Evolutionary conservation across 2,113 vertebrate genomes (phyloP), one percentile per base, ranked within the genome.

Genomic region (Morone chrysops): DNA sequence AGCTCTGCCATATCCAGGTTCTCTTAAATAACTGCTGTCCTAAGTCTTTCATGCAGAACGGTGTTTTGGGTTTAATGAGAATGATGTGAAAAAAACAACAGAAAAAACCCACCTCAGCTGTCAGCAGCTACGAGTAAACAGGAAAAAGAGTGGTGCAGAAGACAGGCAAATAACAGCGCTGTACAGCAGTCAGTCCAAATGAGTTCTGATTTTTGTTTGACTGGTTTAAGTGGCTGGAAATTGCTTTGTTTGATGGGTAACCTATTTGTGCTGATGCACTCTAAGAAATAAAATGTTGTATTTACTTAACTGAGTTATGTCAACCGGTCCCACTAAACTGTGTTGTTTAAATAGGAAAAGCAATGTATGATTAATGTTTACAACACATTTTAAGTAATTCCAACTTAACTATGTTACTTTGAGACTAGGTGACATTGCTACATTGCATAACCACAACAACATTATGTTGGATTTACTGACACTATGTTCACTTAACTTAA

Each of bases 21-120:
- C 40, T 67, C 13, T 70, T 57, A 59, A 79, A 70, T 61, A 80
- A 59, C 73, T 61, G 61, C 78, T 65, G 63, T 75, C 72, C 54
- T 0, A 41, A 69, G 56, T 73, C 6, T 6, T 31, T 82, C 69
- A 61, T 8, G 79, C 70, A 63, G 73, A 83, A 70, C 74, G 1
- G 13, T 78, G 77, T 48, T 80, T 57, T 56, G 17, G 41, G 20
- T 83, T 83, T 87, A 84, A 87, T 86, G 83, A 87, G 80, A 70
- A 75, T 50, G n/a, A 78, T 77, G 83, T 53, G 69, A 4, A 22
- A 6, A 43, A 70, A 57, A 59, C 20, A 56, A 69, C 5, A 20
- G 14, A 0, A 54, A 74, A 77, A 11, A 53, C 41, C n/a, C 18
- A 40, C 6, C 8, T 14, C 0, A 40, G 53, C 45, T 81, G 74